Percentiles rank a stretch among this genome's conserved stretches.
These are phyloP conservation scores for Rhopalosiphum nymphaeae DNA, from an alignment of 2,888 invertebrate species.

Conservation along the genomic window DNA sequence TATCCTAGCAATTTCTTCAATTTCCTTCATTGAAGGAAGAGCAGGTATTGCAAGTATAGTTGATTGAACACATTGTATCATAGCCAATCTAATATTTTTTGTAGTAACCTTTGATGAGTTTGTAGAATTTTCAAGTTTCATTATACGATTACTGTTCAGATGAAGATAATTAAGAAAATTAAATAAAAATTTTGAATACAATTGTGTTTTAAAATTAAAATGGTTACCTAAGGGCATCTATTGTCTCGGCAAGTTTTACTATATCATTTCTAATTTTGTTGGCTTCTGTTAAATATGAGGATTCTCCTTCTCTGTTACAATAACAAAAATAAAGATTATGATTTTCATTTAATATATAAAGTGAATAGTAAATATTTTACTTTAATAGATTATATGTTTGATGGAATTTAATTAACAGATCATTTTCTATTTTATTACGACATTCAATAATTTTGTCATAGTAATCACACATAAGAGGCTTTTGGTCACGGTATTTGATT, in stretches of 20 bases:
- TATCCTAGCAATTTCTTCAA: slow-evolving; percentile 55
- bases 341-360: not conserved
- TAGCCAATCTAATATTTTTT: slow-evolving; percentile 56
- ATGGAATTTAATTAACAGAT: slow-evolving; percentile 52
- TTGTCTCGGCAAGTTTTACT: slow-evolving; percentile 87
- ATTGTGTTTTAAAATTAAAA: not conserved
- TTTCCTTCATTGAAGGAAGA: slow-evolving; percentile 51
- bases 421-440: slow-evolving; percentile 58
- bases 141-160: slow-evolving; percentile 38
- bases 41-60: slow-evolving; percentile 43
- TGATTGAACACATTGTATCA: slow-evolving; percentile 48
- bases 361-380: slow-evolving; percentile 10
- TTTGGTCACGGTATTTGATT: slow-evolving; percentile 56
- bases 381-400: slow-evolving; percentile 37
- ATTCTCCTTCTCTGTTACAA: slow-evolving; percentile 83
- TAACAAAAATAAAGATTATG: not conserved
- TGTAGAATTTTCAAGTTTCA: slow-evolving; percentile 48
- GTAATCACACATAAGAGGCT: slow-evolving; percentile 39
- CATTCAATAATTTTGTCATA: slow-evolving; percentile 60
- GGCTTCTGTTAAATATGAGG: slow-evolving; percentile 87
- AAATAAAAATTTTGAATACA: not conserved
- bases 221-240: slow-evolving; percentile 78
- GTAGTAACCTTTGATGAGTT: slow-evolving; percentile 44
- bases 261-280: slow-evolving; percentile 86
- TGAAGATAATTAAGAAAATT: not conserved